Evolutionary conservation across 1,140 invertebrate species (phyloP).

Genomic region (Drosophila nikananu): DNA sequence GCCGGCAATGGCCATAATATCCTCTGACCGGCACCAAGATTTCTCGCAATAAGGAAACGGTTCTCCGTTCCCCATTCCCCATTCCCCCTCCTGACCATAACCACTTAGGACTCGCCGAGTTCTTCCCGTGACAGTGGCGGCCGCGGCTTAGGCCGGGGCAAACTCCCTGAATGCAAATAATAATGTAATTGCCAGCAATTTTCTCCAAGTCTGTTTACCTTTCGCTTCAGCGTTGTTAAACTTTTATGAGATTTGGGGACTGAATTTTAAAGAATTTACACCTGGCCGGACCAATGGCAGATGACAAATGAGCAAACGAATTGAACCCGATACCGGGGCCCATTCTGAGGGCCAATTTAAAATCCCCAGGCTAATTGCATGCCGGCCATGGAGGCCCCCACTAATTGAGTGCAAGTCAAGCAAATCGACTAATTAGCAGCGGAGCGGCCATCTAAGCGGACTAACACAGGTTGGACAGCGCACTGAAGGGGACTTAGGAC

Average conservation of each 20-base stretch:
- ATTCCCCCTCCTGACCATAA: conserved; percentile 38
- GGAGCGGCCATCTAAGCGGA: conserved; percentile 48
- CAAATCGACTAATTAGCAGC: conserved; percentile 69
- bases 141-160: conserved; percentile 17
- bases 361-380: conserved; percentile 61
- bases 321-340: conserved; percentile 21
- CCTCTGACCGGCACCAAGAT: conserved; percentile 53
- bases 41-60: conserved; percentile 62
- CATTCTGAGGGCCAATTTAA: conserved; percentile 32
- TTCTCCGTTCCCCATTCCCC: not conserved
- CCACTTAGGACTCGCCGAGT: conserved; percentile 56
- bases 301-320: conserved; percentile 55
- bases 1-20: conserved; percentile 62
- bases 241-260: conserved; percentile 54
- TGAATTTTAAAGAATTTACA: conserved; percentile 69
- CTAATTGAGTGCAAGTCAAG: conserved; percentile 74
- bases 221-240: conserved; percentile 35
- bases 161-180: conserved; percentile 75
- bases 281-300: conserved; percentile 32
- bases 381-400: conserved; percentile 35
- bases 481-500: not conserved
- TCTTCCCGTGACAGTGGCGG: conserved; percentile 35
- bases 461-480: conserved; percentile 19
- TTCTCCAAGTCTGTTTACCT: conserved; percentile 41
- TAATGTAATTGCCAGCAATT: conserved; percentile 75